These are phyloP conservation scores for Pachypanchax playfairii DNA, from an alignment of 2,113 vertebrate genomes.

Conservation along the genomic window DNA sequence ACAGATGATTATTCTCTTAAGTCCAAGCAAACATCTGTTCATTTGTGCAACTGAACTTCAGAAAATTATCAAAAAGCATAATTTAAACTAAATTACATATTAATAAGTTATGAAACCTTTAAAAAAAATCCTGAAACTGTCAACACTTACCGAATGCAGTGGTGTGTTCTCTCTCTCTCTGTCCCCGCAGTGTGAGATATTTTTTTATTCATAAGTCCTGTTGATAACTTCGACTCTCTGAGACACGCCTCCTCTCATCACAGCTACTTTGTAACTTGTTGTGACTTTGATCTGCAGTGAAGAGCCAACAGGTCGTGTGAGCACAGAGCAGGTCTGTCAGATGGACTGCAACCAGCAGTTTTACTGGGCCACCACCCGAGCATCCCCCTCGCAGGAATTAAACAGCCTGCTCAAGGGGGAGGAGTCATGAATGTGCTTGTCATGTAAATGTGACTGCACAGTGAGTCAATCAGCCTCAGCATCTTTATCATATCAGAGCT, in stretches of 20 bases:
- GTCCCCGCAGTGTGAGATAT: constrained; percentile 31
- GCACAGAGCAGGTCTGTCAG: constrained; percentile 51
- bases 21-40: no score
- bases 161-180: constrained; percentile 32
- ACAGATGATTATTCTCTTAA: constrained; percentile 28
- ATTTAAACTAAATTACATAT: neutral
- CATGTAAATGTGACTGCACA: constrained; percentile 15
- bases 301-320: constrained; percentile 48
- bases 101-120: constrained; percentile 1
- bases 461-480: constrained; percentile 37
- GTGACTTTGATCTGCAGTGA: constrained; percentile 34
- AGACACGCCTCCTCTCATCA: constrained; percentile 32
- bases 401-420: constrained; percentile 53
- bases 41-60: neutral
- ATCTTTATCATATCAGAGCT: constrained; percentile 18
- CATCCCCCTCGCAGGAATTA: constrained; percentile 65
- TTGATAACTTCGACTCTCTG: constrained; percentile 36
- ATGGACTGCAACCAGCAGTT: constrained; percentile 64
- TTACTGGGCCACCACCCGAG: constrained; percentile 67
- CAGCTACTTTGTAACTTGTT: constrained; percentile 29
- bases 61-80: neutral
- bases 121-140: no score
- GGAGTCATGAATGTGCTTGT: constrained; percentile 45
- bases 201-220: constrained; percentile 59
- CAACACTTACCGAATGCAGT: constrained; percentile 66